Base-by-base conservation (phyloP, 2,797 vertebrate species). In the Sitta carolinensis region DNA sequence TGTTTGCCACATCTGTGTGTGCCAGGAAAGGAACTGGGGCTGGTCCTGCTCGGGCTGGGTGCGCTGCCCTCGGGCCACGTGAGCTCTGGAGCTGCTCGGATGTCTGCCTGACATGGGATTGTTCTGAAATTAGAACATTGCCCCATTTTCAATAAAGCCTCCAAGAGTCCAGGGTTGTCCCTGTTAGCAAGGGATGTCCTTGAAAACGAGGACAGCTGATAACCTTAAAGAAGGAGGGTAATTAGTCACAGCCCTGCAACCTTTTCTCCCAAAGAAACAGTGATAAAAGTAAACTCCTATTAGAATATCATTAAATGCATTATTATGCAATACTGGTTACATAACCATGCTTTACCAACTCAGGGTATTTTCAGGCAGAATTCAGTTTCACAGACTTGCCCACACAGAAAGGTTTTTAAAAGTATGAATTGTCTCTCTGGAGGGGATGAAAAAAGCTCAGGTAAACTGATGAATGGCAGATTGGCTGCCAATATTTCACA, bases 171-270 rank as follows among this genome's bases (percentile, higher is more conserved):
- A 89, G 94, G 80, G 87, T 67, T 88, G 92, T 84, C 94, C 88
- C 89, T 93, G 87, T 92, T 96, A 96, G 91, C 84, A 66, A 96
- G 91, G 87, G 82, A 67, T 90, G 84, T 91, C 94, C 91, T 96
- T 94, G 95, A 94, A 91, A 97, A 97, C 5, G 45, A 94, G 96
- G 95, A 86, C 94, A 94, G 32, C 52, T 0, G 83, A 69, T 88
- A 87, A 95, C 94, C 93, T 94, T 92, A 97, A 86, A 92, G 94
- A 91, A 95, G 79, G 89, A 96, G 93, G 94, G 74, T 90, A 96
- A 96, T 97, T 96, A 96, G 93, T 58, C 87, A 79, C 73, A 93
- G 82, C 59, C 52, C 76, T 25, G 45, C 85, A 84, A 95, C 93
- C 91, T 90, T 70, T 78, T 90, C 94, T 97, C 83, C 93, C 26